Conservation (phyloP, 2,113 vertebrate genomes). For the Lagopus muta region DNA sequence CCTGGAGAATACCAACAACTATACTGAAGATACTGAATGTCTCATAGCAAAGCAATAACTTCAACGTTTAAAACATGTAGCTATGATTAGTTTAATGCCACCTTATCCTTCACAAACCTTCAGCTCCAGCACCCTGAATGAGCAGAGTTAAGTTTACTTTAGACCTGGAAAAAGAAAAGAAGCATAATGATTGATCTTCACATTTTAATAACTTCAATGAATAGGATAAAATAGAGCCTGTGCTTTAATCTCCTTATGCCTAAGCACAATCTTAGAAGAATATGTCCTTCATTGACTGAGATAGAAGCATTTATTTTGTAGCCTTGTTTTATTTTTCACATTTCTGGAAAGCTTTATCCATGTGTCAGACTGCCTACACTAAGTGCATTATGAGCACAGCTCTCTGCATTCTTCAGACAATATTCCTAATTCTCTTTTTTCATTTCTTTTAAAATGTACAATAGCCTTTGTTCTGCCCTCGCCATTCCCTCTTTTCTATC, state of each 20-base stretch:
- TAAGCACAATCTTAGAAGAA: not conserved
- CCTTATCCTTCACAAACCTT: not conserved
- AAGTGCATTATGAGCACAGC: not conserved
- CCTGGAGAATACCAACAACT: not conserved
- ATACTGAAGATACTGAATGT: not conserved
- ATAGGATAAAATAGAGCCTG: not conserved
- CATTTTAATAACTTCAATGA: not conserved
- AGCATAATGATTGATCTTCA: not conserved
- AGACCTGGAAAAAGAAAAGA: not conserved
- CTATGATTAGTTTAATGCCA: slow-evolving; percentile 1
- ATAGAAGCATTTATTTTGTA: not conserved
- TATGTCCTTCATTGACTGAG: not conserved
- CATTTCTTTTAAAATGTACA: slow-evolving; percentile 21
- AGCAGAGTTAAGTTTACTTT: not conserved
- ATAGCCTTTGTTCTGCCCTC: slow-evolving; percentile 36
- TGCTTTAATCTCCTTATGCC: slow-evolving; percentile 1
- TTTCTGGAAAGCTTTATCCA: slow-evolving; percentile 6
- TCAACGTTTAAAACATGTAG: not conserved
- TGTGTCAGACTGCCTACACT: not conserved
- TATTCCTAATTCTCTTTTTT: slow-evolving; percentile 30
- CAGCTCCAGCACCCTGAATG: not conserved
- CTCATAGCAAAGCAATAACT: not conserved
- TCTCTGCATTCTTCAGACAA: slow-evolving; percentile 7
- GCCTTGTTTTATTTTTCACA: slow-evolving; percentile 36
- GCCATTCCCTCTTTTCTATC: slow-evolving; percentile 43